Base-by-base conservation (phyloP, 2,888 invertebrate genomes). In the Idaea aversata region DNA sequence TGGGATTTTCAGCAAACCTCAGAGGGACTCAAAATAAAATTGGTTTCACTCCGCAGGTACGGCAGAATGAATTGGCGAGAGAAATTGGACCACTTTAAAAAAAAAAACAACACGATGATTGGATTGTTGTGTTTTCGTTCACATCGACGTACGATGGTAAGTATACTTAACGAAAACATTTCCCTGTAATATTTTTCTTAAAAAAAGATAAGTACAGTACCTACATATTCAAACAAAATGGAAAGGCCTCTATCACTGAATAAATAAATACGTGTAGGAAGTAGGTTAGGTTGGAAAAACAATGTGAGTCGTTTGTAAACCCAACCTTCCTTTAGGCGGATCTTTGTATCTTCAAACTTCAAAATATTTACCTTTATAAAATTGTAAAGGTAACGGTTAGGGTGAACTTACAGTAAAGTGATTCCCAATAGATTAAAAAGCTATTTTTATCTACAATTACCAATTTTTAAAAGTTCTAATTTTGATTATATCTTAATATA, bases 1-100 rank as follows among this genome's bases (percentile, higher is more conserved):
- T 62, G 68, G 65, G 69, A 63, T 69, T 67, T n/a, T 15, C 36
- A 62, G 57, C 7, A 59, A 65, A 58, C 25, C 69, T 62, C 67
- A n/a, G n/a, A 66, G 65, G 66, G 67, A 62, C 36, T 15, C 47
- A 60, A 38, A 4, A 63, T 61, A 61, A 62, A 63, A 67, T 65
- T 65, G 63, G 65, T 65, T 67, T 57, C 38, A 57, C 64, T 62
- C 63, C 64, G 62, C 15, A 47, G 59, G 59, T 47, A 10, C 5
- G 47, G 47, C 7, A 47, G 4, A 47, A 47, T 13, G 57, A 63
- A 67, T 63, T 65, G 38, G 60, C 13, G 36, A 25, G 34, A 38
- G 34, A 16, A 16, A 16, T 10, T 47, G 10, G 10, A 13, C 47
- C 6, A 13, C 10, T 47, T 10, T 13, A 47, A 36, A 36, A 36